Evolutionary conservation across 1,140 invertebrate genomes (phyloP).

Genomic region (Spodoptera litura): DNA sequence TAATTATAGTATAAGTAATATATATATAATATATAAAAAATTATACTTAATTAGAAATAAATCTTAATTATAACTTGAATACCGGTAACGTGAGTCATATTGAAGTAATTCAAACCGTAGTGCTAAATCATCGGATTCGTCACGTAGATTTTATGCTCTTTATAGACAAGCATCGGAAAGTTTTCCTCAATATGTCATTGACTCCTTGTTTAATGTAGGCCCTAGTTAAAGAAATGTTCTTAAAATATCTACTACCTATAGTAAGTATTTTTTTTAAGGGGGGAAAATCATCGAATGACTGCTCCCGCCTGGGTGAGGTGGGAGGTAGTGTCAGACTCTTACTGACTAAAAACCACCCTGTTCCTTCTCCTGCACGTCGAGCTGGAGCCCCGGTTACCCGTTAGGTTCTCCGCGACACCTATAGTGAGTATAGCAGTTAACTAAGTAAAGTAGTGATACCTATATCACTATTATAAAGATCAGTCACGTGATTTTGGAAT

Average conservation of each 20-base stretch:
- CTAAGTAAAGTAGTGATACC: too few species aligned
- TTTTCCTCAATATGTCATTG: conserved; percentile 80
- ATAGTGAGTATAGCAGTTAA: too few species aligned
- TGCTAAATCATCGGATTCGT: conserved; percentile 64
- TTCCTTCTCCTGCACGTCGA: too few species aligned
- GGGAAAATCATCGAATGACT: too few species aligned
- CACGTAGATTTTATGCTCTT: conserved; percentile 77
- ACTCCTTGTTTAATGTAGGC: conserved; percentile 60
- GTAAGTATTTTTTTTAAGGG: too few species aligned
- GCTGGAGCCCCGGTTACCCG: too few species aligned
- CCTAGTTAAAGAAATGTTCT: conserved; percentile 43
- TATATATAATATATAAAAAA: background rate
- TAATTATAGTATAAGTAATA: background rate
- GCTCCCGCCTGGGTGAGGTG: too few species aligned
- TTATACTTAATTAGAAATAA: background rate
- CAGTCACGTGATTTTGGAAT: too few species aligned
- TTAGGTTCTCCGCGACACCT: too few species aligned
- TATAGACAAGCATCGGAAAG: conserved; percentile 63
- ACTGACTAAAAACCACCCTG: too few species aligned
- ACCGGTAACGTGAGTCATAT: conserved; percentile 54
- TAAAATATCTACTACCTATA: background rate
- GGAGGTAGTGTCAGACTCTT: too few species aligned
- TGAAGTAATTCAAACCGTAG: conserved; percentile 57
- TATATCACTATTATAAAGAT: too few species aligned
- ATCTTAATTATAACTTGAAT: conserved; percentile 53